Evolutionary conservation across 2,113 vertebrate species (phyloP).

Genomic region (Hipposideros armiger): DNA sequence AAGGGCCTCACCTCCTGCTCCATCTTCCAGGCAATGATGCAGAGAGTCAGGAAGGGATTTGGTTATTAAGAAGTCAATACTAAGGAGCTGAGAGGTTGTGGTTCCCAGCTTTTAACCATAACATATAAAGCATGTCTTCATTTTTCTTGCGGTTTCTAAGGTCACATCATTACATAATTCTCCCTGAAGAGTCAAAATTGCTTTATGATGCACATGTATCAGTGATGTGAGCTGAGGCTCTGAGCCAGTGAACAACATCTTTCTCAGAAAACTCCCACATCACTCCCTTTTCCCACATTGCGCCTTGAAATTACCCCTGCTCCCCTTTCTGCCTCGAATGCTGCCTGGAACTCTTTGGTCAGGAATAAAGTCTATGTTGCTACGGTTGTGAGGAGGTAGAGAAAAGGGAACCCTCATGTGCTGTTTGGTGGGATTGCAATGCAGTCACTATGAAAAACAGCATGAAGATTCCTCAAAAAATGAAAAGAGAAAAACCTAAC

Average conservation of each 20-base stretch:
- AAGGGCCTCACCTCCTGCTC: background rate
- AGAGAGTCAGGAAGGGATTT: constrained; percentile 48
- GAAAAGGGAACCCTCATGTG: too few species aligned
- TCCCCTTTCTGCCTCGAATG: background rate
- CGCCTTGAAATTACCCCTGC: background rate
- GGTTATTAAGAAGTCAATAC: constrained; percentile 52
- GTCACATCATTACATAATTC: constrained; percentile 65
- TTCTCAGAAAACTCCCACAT: constrained; percentile 62
- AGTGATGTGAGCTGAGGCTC: constrained; percentile 27
- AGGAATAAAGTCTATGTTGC: background rate
- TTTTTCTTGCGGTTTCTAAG: constrained; percentile 71
- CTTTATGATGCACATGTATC: constrained; percentile 50
- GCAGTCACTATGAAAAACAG: too few species aligned
- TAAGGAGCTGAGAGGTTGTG: constrained; percentile 63
- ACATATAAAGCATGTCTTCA: constrained; percentile 66
- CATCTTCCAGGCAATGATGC: constrained; percentile 61
- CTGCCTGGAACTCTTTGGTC: background rate
- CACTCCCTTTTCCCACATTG: background rate
- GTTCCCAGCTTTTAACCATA: constrained; percentile 70
- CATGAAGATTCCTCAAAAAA: too few species aligned
- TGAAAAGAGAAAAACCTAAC: too few species aligned
- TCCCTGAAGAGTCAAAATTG: constrained; percentile 72
- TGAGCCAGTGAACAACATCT: background rate
- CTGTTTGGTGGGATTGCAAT: too few species aligned
- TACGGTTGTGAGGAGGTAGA: background rate